A percentile compares a stretch with the other conserved stretches of the same genome.
These are phyloP conservation scores for Heliopora coerulea DNA, from an alignment of 92 coral and sea anemone genomes.

Conservation along the genomic window DNA sequence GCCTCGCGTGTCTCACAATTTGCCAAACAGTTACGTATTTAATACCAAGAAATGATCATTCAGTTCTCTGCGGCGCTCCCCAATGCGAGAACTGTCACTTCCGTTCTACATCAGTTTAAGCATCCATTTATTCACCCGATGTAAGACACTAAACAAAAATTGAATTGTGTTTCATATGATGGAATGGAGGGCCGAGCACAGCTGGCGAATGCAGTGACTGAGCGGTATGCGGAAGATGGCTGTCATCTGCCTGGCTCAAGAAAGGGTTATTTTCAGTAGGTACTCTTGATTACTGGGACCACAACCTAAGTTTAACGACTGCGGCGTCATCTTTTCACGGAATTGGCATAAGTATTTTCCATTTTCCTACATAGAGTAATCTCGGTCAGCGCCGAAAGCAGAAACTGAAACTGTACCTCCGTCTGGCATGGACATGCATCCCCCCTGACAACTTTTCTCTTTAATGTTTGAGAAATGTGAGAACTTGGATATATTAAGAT, in stretches of 20 bases:
- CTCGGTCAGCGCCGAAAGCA: conserved; percentile 50
- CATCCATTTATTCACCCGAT: conserved; percentile 42
- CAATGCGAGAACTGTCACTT: conserved; percentile 30
- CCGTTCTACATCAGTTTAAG: conserved; percentile 41
- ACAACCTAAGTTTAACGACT: conserved; percentile 34
- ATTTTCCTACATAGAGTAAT: conserved; percentile 33
- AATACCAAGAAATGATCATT: conserved; percentile 33
- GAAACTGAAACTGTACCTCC: conserved; percentile 37
- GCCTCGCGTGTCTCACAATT: conserved; percentile 9
- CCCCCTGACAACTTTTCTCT: conserved; percentile 38
- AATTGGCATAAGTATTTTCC: conserved; percentile 54
- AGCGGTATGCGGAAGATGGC: conserved; percentile 21
- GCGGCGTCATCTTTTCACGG: conserved; percentile 58
- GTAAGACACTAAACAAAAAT: conserved; percentile 36
- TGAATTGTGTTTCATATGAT: conserved; percentile 29
- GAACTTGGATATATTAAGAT: no score
- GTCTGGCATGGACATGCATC: conserved; percentile 26
- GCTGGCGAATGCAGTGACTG: conserved; percentile 2
- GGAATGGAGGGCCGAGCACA: conserved; percentile 24
- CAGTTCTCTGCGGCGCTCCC: conserved; percentile 9
- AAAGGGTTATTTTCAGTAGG: conserved; percentile 42
- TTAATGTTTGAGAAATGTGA: no score
- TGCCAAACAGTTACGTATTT: conserved; percentile 25
- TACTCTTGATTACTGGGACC: conserved; percentile 32
- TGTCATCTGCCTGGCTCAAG: conserved; percentile 20